Evolutionary conservation across 2,888 invertebrate genomes (phyloP).

Genomic region (Acanthosepion lycidas): DNA sequence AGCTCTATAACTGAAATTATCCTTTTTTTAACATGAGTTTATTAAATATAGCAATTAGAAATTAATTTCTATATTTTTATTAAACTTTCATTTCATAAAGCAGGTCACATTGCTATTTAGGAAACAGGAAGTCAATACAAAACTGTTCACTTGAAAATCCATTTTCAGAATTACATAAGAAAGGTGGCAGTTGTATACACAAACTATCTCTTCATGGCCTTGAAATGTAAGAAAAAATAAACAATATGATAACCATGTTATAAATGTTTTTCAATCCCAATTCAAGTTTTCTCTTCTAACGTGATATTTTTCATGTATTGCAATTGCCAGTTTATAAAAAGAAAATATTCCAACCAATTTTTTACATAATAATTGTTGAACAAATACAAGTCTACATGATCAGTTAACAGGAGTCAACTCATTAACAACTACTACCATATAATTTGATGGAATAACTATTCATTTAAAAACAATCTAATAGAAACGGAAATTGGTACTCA

Average conservation of each 20-base stretch:
- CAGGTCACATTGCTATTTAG: background rate
- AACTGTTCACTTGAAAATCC: background rate
- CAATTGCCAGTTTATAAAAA: background rate
- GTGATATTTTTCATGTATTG: background rate
- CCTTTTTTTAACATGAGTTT: background rate
- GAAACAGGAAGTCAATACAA: background rate
- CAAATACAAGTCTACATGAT: no score
- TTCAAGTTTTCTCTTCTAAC: background rate
- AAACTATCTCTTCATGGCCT: background rate
- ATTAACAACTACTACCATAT: background rate
- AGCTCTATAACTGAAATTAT: no score
- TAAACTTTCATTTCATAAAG: background rate
- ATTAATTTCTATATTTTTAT: background rate
- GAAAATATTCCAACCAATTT: background rate
- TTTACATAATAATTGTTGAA: background rate
- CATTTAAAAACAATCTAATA: background rate
- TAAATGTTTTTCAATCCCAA: no score
- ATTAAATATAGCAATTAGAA: background rate
- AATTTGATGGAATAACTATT: background rate
- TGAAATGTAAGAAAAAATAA: background rate
- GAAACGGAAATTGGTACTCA: background rate
- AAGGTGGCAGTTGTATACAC: background rate
- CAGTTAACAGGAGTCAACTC: background rate
- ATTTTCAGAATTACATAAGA: background rate
- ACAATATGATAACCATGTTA: background rate